These are phyloP conservation scores for Aurelia sp. DNA, from an alignment of 30 jellyfish, hydroid and myxozoan genomes.

Conservation along the genomic window DNA sequence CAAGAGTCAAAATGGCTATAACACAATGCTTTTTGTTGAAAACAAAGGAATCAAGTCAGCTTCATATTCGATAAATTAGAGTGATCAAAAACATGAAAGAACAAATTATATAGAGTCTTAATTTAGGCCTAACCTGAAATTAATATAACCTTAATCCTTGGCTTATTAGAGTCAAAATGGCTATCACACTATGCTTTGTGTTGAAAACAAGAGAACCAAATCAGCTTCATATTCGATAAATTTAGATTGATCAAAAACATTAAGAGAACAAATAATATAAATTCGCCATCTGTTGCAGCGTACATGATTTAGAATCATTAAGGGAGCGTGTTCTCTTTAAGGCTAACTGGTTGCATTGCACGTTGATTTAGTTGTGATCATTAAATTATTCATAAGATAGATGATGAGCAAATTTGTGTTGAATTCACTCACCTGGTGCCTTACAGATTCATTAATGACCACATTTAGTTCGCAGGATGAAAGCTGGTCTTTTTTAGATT, in stretches of 20 bases:
- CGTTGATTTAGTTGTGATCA: constrained; percentile 77
- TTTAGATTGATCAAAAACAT: constrained; percentile 35
- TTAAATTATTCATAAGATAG: constrained; percentile 66
- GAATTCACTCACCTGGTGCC: constrained; percentile 85
- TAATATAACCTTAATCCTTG: too few relatives aligned
- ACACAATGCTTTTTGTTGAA: too few relatives aligned
- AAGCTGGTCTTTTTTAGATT: constrained; percentile 72
- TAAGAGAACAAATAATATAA: constrained; percentile 48
- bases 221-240: constrained; percentile 10
- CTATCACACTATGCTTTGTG: too few relatives aligned
- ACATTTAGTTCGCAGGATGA: constrained; percentile 66
- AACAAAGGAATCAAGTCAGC: neutral
- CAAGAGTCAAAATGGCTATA: too few relatives aligned
- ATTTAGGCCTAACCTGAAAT: too few relatives aligned
- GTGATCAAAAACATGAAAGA: constrained; percentile 33
- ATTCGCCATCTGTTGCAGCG: constrained; percentile 59
- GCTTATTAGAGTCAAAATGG: too few relatives aligned
- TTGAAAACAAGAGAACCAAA: too few relatives aligned
- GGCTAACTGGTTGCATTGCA: constrained; percentile 50
- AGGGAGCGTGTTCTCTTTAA: constrained; percentile 57
- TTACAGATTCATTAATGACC: constrained; percentile 83
- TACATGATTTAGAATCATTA: constrained; percentile 46
- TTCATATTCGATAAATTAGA: constrained; percentile 19
- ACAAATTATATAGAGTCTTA: constrained; percentile 26
- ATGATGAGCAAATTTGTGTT: constrained; percentile 73